Evolutionary conservation across 2,797 vertebrate genomes (phyloP).

Genomic region (Hyperoplus lanceolatus): DNA sequence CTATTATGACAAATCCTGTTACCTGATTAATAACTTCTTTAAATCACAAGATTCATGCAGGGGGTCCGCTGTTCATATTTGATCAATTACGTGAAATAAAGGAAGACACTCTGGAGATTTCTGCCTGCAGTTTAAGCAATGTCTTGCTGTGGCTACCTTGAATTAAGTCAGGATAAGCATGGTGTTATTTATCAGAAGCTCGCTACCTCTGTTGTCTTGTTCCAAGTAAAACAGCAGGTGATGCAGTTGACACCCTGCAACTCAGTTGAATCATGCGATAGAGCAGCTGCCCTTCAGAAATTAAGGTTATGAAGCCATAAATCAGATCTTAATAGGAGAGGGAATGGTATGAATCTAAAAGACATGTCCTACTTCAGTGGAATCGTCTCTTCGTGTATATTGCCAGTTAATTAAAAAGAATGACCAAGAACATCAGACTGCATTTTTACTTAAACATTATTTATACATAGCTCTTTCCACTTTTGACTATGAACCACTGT

Average conservation of each 20-base stretch:
- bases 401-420: slow-evolving; percentile 44
- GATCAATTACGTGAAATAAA: slow-evolving; percentile 61
- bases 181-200: slow-evolving; percentile 74
- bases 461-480: slow-evolving; percentile 9
- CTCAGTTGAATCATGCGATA: slow-evolving; percentile 77
- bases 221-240: slow-evolving; percentile 78
- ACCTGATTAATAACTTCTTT: slow-evolving; percentile 76
- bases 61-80: slow-evolving; percentile 53
- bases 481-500: not conserved
- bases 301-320: slow-evolving; percentile 83
- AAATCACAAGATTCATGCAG: slow-evolving; percentile 63
- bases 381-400: slow-evolving; percentile 53
- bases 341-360: slow-evolving; percentile 65
- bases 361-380: slow-evolving; percentile 60
- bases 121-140: slow-evolving; percentile 39
- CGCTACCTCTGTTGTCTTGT: slow-evolving; percentile 70
- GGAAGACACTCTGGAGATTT: slow-evolving; percentile 39
- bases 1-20: slow-evolving; percentile 63
- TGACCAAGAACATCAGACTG: slow-evolving; percentile 34
- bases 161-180: slow-evolving; percentile 34
- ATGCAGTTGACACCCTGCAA: slow-evolving; percentile 76
- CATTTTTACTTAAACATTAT: slow-evolving; percentile 36
- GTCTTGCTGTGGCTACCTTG: slow-evolving; percentile 43
- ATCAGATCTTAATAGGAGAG: slow-evolving; percentile 81
- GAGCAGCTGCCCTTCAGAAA: slow-evolving; percentile 82